These are phyloP conservation scores for Ptilodon capucinus DNA, from an alignment of 2,888 invertebrate species.

Conservation along the genomic window DNA sequence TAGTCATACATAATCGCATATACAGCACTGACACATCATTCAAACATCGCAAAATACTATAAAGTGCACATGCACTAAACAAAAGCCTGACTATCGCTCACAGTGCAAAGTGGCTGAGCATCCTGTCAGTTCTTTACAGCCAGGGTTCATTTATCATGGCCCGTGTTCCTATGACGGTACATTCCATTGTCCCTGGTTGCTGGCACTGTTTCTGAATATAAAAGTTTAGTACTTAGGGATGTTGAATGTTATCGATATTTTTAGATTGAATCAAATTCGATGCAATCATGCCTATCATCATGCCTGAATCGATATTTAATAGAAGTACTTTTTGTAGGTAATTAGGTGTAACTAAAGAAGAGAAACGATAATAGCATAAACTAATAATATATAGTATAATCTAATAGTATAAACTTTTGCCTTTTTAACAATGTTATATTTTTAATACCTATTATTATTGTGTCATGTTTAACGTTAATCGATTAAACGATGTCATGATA, in stretches of 20 bases:
- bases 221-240: conserved; percentile 8
- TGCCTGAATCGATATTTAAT: too few relatives aligned
- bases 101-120: not conserved
- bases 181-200: conserved; percentile 19
- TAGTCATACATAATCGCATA: too few relatives aligned
- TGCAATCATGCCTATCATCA: too few relatives aligned
- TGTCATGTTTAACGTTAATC: too few relatives aligned
- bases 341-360: too few relatives aligned
- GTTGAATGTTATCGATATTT: not conserved
- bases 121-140: not conserved
- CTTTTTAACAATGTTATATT: too few relatives aligned
- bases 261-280: not conserved
- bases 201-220: conserved; percentile 30
- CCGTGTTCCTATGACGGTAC: not conserved
- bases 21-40: too few relatives aligned
- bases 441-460: too few relatives aligned
- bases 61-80: conserved; percentile 1
- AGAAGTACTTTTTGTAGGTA: too few relatives aligned
- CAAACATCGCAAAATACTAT: not conserved
- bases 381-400: too few relatives aligned
- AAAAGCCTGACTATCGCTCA: conserved; percentile 7
- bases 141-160: not conserved
- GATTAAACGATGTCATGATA: not conserved
- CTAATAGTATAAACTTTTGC: too few relatives aligned
- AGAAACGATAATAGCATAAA: too few relatives aligned